These are phyloP conservation scores for Dinocampus coccinellae DNA, from an alignment of 2,888 invertebrate species.

Conservation along the genomic window DNA sequence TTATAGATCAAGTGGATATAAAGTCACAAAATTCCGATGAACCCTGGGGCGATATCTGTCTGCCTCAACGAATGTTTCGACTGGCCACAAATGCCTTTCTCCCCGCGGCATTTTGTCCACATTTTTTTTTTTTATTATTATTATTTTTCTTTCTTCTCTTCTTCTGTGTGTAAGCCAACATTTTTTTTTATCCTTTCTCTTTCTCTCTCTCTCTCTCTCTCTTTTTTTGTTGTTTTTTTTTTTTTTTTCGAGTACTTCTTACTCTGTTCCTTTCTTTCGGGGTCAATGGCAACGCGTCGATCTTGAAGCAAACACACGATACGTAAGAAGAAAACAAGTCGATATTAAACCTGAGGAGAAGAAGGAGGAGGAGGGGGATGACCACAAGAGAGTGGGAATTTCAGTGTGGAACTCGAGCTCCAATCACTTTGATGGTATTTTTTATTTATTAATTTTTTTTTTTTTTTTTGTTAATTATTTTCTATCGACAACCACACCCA, in stretches of 20 bases:
- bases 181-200: constrained; percentile 14
- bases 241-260: constrained; percentile 22
- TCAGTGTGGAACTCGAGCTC: background rate
- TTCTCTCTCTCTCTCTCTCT: constrained; percentile 12
- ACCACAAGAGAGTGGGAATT: background rate
- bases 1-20: background rate
- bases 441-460: too few relatives aligned
- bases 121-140: constrained; percentile 1
- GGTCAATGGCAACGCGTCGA: constrained; percentile 47
- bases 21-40: background rate
- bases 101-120: constrained; percentile 4
- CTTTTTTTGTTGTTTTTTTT: constrained; percentile 16
- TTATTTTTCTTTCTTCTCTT: constrained; percentile 11
- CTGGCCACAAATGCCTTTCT: constrained; percentile 23
- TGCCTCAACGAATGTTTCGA: constrained; percentile 24
- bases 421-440: too few relatives aligned
- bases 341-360: too few relatives aligned
- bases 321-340: background rate
- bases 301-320: constrained; percentile 17
- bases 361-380: constrained; percentile 17
- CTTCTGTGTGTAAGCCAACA: background rate
- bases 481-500: too few relatives aligned
- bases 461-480: too few relatives aligned
- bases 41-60: background rate
- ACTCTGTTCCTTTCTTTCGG: constrained; percentile 36